Base-by-base conservation (phyloP, 2,797 vertebrate species). In the Prunella strophiata region DNA sequence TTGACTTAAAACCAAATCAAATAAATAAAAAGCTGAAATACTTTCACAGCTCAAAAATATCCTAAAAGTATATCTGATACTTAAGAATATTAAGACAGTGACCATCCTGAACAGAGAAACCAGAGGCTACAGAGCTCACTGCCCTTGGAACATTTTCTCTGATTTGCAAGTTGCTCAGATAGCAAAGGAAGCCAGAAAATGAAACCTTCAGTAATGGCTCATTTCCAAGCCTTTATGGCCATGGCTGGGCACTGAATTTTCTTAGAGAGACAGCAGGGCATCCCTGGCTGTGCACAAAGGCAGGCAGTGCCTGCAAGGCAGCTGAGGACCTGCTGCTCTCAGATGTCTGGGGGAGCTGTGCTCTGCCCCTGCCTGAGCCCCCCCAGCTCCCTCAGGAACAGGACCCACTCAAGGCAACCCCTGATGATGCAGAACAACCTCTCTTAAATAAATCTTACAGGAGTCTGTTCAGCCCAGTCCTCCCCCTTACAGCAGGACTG, bases 271-370 rank as follows among this genome's bases (percentile, higher is more conserved):
- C 59, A 84, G 71, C 57, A 82, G 45, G 34, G 52, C 25, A 87
- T 19, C 32, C 77, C 52, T 63, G 61, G 76, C 65, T 45, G 54
- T 8, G 57, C 86, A 63, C 43, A 13, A 18, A 77, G 47, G 61
- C 10, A 3, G 59, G 36, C 51, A 50, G 22, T 13, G 58, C 27
- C 77, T 42, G 29, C 34, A 21, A 6, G 38, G 80, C 52, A 59
- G 62, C 30, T 5, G 5, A 1, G 23, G 55, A 68, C 34, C 5
- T 4, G 43, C 17, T 38, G 77, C 18, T 73, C 74, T 76, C 40
- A 4, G 38, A 23, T 0, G 0, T 13, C 10, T 1, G 5, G 11
- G 23, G 42, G 48, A 19, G 27, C 12, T 16, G 15, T 0, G 2
- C 1, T 1, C 52, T 48, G 81, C 18, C 79, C 38, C 36, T 50